phyloP scores from a whole-genome alignment of 2,113 vertebrate genomes.

The Rhizomys pruinosus region DNA sequence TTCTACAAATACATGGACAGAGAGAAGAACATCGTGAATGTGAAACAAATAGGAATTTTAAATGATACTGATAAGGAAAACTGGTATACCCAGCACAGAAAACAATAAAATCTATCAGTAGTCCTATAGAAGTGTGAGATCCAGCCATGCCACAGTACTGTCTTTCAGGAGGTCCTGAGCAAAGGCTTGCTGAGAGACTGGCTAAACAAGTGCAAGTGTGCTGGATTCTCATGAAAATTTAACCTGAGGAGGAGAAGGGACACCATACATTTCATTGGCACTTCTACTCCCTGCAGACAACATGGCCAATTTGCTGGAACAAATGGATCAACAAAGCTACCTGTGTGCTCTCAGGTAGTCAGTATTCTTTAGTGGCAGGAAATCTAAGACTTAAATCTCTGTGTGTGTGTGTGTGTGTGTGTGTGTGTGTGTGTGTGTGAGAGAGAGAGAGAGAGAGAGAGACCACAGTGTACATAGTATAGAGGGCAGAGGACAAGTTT shows the following conservation, averaged over 20 bases:
- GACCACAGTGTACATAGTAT: neutral
- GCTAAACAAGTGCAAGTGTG: neutral
- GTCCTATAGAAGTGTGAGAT: too few species aligned
- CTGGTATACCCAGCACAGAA: neutral
- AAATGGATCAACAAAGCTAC: neutral
- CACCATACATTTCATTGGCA: neutral
- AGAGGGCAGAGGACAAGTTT: too few species aligned
- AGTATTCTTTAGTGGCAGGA: neutral
- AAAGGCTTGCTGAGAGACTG: neutral
- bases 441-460: too few species aligned
- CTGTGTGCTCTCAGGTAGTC: neutral
- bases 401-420: too few species aligned
- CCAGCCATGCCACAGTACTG: rapidly evolving
- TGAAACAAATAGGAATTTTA: neutral
- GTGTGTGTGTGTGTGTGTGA: too few species aligned
- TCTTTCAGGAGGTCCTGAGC: neutral
- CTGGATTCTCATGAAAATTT: neutral
- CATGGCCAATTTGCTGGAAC: neutral
- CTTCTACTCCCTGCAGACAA: neutral
- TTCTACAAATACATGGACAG: neutral
- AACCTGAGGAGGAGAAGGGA: neutral
- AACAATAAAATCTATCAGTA: too few species aligned
- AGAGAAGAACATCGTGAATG: neutral
- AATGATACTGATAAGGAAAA: neutral
- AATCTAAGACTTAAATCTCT: neutral